Evolutionary conservation across 2,797 vertebrate species (phyloP), one percentile per base, ranked within the genome.

Genomic region (Buphagus erythrorhynchus): DNA sequence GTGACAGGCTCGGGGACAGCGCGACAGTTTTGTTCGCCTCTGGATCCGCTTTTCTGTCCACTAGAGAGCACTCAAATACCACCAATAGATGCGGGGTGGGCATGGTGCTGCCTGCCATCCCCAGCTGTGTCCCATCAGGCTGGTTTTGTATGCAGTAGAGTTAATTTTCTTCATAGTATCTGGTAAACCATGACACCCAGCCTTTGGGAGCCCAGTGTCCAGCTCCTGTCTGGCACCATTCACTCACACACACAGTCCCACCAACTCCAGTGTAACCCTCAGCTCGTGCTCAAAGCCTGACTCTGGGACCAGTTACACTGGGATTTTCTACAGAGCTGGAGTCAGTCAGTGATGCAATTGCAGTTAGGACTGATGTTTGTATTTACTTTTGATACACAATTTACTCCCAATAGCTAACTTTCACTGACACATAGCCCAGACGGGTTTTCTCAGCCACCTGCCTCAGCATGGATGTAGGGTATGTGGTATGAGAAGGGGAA

Each of bases 51-150:
- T 67, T 61, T 91, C 61, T 91, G 75, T 43, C 95, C 95, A 55
- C 93, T 95, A 97, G 96, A 96, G 95, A 83, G 96, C 95, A 91
- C 84, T 87, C 92, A 58, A 62, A 66, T 17, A 77, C 89, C 67
- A n/a, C 18, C 61, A 19, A 51, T 12, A 14, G 25, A 35, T 0
- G 3, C 3, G 2, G 49, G 29, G 33, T 1, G 1, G 22, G 35
- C 7, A 1, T 35, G 57, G 7, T 10, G 76, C 49, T 28, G 6
- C 13, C 13, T 51, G 33, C 51, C 1, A 0, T 20, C 28, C 11
- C 11, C 28, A 13, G 11, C 8, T 42, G 5, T 6, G 31, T 22
- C 58, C 38, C 26, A 5, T 6, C 1, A 7, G 3, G 31, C 52
- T 66, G 40, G 6, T 28, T 83, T 71, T 40, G 21, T 25, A 29